A percentile compares a stretch with the other conserved stretches of the same genome.
phyloP scores from a whole-genome alignment of 2,113 vertebrate genomes.

The Heterochromis multidens region DNA sequence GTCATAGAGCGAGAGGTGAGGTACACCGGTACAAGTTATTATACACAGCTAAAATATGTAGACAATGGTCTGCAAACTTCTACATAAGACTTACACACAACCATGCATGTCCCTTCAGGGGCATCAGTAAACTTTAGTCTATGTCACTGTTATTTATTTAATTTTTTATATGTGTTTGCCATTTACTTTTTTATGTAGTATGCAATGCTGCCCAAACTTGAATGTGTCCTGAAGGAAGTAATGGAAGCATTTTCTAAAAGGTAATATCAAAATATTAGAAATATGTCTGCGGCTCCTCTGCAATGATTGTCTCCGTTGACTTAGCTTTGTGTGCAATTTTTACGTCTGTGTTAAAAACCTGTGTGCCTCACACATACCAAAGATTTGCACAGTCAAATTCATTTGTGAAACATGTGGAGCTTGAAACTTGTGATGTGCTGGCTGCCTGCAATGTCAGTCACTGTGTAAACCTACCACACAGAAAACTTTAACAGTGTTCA shows the following conservation, averaged over 20 bases:
- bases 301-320: neutral
- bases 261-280: neutral
- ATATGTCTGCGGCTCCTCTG: neutral
- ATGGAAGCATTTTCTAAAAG: neutral
- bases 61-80: neutral
- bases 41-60: neutral
- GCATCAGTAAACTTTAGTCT: neutral
- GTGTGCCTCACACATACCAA: neutral
- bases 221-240: neutral
- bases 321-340: neutral
- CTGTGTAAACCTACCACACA: neutral
- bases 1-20: neutral
- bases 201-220: neutral
- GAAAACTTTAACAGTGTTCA: neutral
- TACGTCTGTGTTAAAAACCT: neutral
- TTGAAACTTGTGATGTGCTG: neutral
- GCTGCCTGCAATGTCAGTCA: neutral
- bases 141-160: neutral
- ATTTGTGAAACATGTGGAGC: neutral
- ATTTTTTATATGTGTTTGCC: neutral
- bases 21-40: too few species aligned
- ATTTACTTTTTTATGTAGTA: neutral
- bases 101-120: neutral
- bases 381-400: neutral
- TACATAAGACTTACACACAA: neutral